Percentiles rank a stretch among this genome's conserved stretches.
Conservation (phyloP, 2,888 invertebrate genomes). For the Amphipoea oculea region DNA sequence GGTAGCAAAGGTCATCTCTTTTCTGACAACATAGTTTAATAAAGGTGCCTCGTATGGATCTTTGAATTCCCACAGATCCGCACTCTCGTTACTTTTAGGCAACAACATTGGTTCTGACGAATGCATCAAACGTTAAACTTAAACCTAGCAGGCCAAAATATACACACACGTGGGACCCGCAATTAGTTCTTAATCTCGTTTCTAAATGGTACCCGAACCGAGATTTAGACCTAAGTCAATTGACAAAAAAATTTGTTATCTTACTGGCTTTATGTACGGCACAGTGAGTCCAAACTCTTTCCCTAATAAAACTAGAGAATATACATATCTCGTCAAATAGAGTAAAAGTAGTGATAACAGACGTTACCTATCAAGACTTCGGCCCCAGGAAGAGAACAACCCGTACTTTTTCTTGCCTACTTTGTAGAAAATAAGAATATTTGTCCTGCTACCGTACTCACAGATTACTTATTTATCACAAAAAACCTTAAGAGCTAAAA, state of each 20-base stretch:
- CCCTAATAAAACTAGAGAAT: neutral
- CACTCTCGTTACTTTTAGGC: neutral
- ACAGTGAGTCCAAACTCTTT: neutral
- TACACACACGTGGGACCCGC: neutral
- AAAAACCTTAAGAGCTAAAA: no score
- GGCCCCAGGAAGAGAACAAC: constrained; percentile 4
- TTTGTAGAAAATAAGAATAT: constrained; percentile 1
- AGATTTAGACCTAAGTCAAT: neutral
- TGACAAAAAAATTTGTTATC: neutral
- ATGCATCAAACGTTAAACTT: constrained; percentile 3
- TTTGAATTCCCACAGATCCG: constrained; percentile 1
- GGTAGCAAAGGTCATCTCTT: constrained; percentile 3
- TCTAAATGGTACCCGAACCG: constrained; percentile 6
- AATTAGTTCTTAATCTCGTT: neutral
- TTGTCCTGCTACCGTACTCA: constrained; percentile 1
- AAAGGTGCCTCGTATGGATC: constrained; percentile 9
- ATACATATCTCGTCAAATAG: neutral
- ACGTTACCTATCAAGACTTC: constrained; percentile 7
- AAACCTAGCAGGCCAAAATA: constrained; percentile 1
- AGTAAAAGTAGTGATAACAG: neutral
- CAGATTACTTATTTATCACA: neutral
- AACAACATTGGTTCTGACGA: constrained; percentile 4
- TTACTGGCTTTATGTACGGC: neutral
- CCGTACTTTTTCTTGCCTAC: neutral
- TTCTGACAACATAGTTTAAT: neutral